Base-by-base conservation (phyloP, 2,113 vertebrate species). In the Strix uralensis region DNA sequence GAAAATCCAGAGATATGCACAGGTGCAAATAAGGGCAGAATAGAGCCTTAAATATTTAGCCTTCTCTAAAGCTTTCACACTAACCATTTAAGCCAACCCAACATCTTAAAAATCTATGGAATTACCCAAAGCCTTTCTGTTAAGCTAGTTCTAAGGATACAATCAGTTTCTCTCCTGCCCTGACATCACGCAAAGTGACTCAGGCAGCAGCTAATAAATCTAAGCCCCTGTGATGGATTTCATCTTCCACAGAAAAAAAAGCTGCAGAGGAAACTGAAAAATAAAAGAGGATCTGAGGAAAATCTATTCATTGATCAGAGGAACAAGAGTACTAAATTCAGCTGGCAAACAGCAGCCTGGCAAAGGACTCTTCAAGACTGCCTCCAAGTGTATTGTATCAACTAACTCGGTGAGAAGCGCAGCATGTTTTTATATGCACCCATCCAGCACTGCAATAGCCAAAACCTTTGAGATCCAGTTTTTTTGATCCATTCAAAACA, bases 141-240 rank as follows among this genome's bases (percentile, higher is more conserved):
- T 73, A 32, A 94, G 81, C 74, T 47, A 47, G 81, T 88, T 94
- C 84, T 78, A 81, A 94, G 92, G 29, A 38, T 27, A 93, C 81
- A 81, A 74, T 75, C 61, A 26, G 82, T 36, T 30, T 13, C 32
- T 82, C 75, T 86, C 67, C 69, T 27, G n/a, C 89, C 69, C 79
- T 26, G 49, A 88, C 94, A 89, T 67, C 84, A 62, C 3, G 11
- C 66, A 95, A 94, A 92, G 75, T 2, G 1, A 85, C 88, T 96
- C 82, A 61, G 85, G 90, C 94, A 95, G 86, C 88, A 82, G 85
- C 88, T 96, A 61, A 97, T 97, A 95, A 96, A 96, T 94, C 96
- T 86, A 91, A 95, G 86, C 65, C 92, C 73, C 71, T 52, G 54
- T 79, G 90, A 95, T 42, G 90, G 87, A 92, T 96, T 96, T 96